phyloP scores from a whole-genome alignment of 2,888 invertebrate genomes.

The Hemithea aestivaria region DNA sequence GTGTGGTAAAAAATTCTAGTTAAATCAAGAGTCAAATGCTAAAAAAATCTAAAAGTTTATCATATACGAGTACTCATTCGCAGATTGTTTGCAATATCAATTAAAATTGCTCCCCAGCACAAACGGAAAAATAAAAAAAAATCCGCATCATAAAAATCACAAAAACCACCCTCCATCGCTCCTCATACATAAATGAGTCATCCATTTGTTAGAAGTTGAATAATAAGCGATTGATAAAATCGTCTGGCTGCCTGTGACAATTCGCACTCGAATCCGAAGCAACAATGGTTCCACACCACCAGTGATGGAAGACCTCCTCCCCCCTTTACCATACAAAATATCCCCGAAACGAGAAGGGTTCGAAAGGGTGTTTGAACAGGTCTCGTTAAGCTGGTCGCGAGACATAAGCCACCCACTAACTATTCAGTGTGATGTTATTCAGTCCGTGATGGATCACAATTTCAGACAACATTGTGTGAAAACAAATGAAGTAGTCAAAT shows the following conservation, averaged over 20 bases:
- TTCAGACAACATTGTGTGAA: constrained; percentile 68
- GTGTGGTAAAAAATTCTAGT: too few species aligned
- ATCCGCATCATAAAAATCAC: constrained; percentile 16
- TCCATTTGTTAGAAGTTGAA: constrained; percentile 60
- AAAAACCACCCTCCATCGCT: constrained; percentile 23
- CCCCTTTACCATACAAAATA: constrained; percentile 35
- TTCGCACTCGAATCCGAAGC: constrained; percentile 68
- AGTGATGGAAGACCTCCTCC: constrained; percentile 38
- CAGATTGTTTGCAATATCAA: too few species aligned
- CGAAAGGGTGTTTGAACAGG: constrained; percentile 42
- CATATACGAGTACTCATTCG: too few species aligned
- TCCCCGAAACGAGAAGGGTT: constrained; percentile 31
- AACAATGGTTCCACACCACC: constrained; percentile 58
- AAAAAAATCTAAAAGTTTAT: too few species aligned
- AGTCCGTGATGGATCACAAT: constrained; percentile 71
- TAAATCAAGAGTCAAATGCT: too few species aligned
- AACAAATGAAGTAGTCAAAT: constrained; percentile 61
- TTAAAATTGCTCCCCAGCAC: too few species aligned
- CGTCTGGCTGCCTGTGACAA: constrained; percentile 69
- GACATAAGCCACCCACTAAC: constrained; percentile 60
- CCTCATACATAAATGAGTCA: constrained; percentile 51
- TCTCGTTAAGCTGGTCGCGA: constrained; percentile 43
- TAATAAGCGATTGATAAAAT: constrained; percentile 72
- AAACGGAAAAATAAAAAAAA: constrained; percentile 8
- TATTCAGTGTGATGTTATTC: constrained; percentile 69